A percentile compares a stretch with the other conserved stretches of the same genome.
phyloP scores from a whole-genome alignment of 2,113 vertebrate genomes.

The Glaucomys volans region DNA sequence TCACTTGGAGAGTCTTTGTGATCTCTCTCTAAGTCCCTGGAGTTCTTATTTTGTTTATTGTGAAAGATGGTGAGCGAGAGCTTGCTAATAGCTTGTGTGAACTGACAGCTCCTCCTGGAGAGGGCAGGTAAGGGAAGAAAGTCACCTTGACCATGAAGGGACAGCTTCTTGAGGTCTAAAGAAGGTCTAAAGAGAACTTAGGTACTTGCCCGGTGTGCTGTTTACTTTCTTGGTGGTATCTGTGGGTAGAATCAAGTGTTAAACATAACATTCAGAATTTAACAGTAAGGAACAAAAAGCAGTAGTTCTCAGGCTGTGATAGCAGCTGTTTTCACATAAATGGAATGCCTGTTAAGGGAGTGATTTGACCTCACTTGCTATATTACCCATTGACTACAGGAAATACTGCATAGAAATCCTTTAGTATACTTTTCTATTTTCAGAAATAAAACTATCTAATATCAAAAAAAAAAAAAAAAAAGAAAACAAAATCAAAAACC shows the following conservation, averaged over 20 bases:
- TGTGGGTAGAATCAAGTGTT: slow-evolving; percentile 28
- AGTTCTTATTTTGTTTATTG: slow-evolving; percentile 16
- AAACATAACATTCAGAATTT: slow-evolving; percentile 9
- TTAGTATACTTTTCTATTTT: slow-evolving; percentile 12
- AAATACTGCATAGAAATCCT: background rate
- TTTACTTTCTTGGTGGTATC: slow-evolving; percentile 11
- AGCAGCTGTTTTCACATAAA: background rate
- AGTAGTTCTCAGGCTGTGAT: background rate
- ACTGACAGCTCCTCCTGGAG: background rate
- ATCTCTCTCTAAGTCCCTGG: background rate
- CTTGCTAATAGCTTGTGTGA: background rate
- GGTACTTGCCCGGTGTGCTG: background rate
- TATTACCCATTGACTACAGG: background rate
- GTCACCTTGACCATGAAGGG: background rate
- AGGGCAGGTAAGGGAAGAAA: background rate
- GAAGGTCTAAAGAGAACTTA: background rate
- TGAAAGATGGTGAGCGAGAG: background rate
- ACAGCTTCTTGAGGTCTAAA: background rate
- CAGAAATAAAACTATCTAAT: background rate
- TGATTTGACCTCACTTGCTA: background rate
- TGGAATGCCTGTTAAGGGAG: background rate
- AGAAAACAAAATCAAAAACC: no score
- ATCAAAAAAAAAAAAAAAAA: no score
- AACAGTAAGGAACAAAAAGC: background rate
- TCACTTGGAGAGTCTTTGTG: slow-evolving; percentile 42